A percentile compares a stretch with the other conserved stretches of the same genome.
Conservation (phyloP, 2,797 vertebrate genomes). For the Argentina silus region DNA sequence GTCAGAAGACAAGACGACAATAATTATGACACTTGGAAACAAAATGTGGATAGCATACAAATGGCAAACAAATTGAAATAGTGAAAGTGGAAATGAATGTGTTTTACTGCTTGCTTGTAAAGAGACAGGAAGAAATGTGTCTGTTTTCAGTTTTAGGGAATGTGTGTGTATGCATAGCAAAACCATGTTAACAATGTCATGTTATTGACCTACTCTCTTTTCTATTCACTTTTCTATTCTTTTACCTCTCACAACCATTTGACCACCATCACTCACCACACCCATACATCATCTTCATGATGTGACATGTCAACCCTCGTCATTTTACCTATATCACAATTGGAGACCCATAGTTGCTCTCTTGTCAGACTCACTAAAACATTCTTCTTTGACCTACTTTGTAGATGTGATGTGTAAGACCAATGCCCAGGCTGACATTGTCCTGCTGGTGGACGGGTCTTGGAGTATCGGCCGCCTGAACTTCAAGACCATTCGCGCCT, state of each 20-base stretch:
- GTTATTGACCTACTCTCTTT: slow-evolving; percentile 25
- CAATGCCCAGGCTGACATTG: slow-evolving; percentile 93
- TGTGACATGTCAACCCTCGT: background rate
- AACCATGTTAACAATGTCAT: slow-evolving; percentile 9
- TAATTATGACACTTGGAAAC: slow-evolving; percentile 58
- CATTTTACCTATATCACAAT: background rate
- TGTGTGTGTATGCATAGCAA: slow-evolving; percentile 28
- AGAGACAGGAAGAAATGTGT: slow-evolving; percentile 16
- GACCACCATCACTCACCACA: slow-evolving; percentile 5
- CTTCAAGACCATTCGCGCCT: slow-evolving; percentile 93
- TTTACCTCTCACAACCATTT: slow-evolving; percentile 42
- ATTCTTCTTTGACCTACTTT: slow-evolving; percentile 25
- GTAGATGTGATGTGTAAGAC: slow-evolving; percentile 90
- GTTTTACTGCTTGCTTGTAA: slow-evolving; percentile 38
- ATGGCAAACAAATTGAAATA: background rate
- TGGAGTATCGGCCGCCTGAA: slow-evolving; percentile 98
- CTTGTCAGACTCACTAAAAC: background rate
- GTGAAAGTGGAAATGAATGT: slow-evolving; percentile 13
- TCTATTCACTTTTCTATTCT: slow-evolving; percentile 41
- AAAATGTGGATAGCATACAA: slow-evolving; percentile 33
- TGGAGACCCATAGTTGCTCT: slow-evolving; percentile 1
- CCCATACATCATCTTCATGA: background rate
- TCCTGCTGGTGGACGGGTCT: slow-evolving; percentile 96
- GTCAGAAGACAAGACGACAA: slow-evolving; percentile 58
- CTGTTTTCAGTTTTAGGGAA: background rate